Evolutionary conservation across 2,797 vertebrate species (phyloP), one percentile per base, ranked within the genome.

Genomic region (Pterois miles): DNA sequence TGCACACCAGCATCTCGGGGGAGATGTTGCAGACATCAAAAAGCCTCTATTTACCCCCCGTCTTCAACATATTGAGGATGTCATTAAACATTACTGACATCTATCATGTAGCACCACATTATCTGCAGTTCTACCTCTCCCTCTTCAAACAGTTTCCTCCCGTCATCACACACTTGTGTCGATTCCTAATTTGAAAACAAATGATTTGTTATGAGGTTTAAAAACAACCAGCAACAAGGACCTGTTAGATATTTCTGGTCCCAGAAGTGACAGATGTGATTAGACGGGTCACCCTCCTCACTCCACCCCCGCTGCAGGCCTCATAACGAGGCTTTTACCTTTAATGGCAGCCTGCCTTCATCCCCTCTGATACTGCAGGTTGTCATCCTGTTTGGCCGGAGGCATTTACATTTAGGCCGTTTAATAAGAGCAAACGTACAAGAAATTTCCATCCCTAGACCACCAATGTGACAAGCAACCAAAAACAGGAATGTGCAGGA

Each of bases 241-340:
- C 18, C 23, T 71, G 69, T 76, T 75, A 65, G 74, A 77, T 74
- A 71, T 70, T 65, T 73, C 25, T 62, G 68, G 58, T 85, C 71
- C 66, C 65, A 40, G 67, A 79, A 40, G 84, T 80, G 84, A 82
- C 88, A 82, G 76, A 75, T 69, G 68, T 78, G 82, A 88, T 91
- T 73, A 83, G 78, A 57, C 78, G 78, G 78, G 71, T 88, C 75
- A 72, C 75, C n/a, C 59, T 29, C 62, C 36, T 29, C 60, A 53
- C 31, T 34, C 34, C 12, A 12, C 58, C 65, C 58, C 22, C n/a
- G 1, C 75, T 64, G 72, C 58, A 40, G 54, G 70, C 56, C 84
- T 85, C 79, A 85, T 90, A 77, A 87, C 14, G 18, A 71, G 66
- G 68, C 76, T 65, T 73, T 85, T 88, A 83, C 68, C 83, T 78